phyloP scores from a whole-genome alignment of 2,113 vertebrate genomes.

The Nanorana parkeri region DNA sequence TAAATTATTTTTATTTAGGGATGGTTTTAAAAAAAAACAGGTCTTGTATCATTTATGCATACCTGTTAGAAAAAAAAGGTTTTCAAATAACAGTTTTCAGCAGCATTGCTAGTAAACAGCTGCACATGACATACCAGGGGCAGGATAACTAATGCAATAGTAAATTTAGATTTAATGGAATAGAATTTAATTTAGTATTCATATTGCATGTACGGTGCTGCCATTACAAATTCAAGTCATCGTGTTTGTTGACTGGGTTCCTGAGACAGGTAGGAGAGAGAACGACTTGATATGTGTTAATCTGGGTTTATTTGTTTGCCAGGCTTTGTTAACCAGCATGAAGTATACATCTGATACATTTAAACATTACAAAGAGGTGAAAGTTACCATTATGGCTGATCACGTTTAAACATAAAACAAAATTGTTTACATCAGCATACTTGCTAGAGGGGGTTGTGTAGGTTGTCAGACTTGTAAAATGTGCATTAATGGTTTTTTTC shows the following conservation, averaged over 20 bases:
- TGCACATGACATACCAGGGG: not conserved
- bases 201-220: not conserved
- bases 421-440: not conserved
- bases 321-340: not conserved
- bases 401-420: not conserved
- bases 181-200: slow-evolving; percentile 26
- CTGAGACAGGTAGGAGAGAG: slow-evolving; percentile 21
- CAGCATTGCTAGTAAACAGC: not conserved
- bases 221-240: not conserved
- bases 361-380: not conserved
- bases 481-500: too few species aligned
- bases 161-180: slow-evolving; percentile 7
- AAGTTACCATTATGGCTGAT: slow-evolving; percentile 1
- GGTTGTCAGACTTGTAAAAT: too few species aligned
- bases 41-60: too few species aligned
- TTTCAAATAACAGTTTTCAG: too few species aligned
- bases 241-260: slow-evolving; percentile 6
- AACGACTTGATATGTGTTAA: slow-evolving; percentile 20
- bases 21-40: too few species aligned
- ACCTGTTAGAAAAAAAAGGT: too few species aligned
- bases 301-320: slow-evolving; percentile 32
- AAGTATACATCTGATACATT: not conserved
- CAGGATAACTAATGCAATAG: not conserved
- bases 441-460: too few species aligned
- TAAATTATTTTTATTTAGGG: too few species aligned